Percentiles rank a stretch among this genome's conserved stretches.
phyloP scores from a whole-genome alignment of 2,888 invertebrate species.

The Zeuzera pyrina region DNA sequence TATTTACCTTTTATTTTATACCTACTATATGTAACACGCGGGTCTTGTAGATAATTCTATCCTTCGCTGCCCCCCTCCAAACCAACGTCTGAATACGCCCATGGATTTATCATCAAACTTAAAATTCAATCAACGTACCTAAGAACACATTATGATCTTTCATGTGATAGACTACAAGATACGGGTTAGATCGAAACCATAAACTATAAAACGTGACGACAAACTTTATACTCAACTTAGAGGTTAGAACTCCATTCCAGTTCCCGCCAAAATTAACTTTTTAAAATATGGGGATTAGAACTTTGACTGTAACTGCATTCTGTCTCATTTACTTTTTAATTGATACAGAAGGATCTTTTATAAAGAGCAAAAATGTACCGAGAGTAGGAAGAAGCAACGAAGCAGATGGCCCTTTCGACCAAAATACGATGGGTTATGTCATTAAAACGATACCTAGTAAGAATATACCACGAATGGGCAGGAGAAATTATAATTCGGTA shows the following conservation, averaged over 20 bases:
- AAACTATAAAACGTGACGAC: constrained; percentile 30
- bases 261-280: constrained; percentile 21
- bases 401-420: constrained; percentile 43
- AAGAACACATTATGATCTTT: too few species aligned
- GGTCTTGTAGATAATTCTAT: too few species aligned
- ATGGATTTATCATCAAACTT: too few species aligned
- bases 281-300: constrained; percentile 45
- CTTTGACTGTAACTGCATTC: constrained; percentile 24
- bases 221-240: constrained; percentile 17
- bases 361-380: constrained; percentile 61
- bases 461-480: constrained; percentile 62
- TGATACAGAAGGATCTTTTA: constrained; percentile 46
- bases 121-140: too few species aligned
- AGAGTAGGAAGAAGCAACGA: constrained; percentile 61
- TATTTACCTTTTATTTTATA: too few species aligned
- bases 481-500: constrained; percentile 62
- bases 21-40: too few species aligned
- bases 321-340: constrained; percentile 40
- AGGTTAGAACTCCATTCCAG: constrained; percentile 3
- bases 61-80: too few species aligned
- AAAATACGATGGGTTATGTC: constrained; percentile 54
- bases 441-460: constrained; percentile 56
- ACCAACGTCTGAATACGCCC: too few species aligned
- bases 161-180: too few species aligned
- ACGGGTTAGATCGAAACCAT: constrained; percentile 40